Base-by-base conservation (phyloP, 2,797 vertebrate genomes). In the Enteromius radiatus region DNA sequence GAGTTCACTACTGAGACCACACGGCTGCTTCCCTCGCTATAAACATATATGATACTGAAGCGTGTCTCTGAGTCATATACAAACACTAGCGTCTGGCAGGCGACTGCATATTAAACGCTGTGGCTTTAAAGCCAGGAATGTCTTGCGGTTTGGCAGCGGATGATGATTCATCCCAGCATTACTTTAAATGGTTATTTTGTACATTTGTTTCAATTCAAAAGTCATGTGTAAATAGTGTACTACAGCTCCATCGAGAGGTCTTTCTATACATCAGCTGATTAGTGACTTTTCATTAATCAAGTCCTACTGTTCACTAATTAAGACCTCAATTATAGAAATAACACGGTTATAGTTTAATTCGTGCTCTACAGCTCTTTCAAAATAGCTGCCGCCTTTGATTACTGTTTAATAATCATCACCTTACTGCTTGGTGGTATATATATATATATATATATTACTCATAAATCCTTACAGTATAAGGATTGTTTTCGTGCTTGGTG, bases 1-100 rank as follows among this genome's bases (percentile, higher is more conserved):
- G 36, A 38, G 49, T 52, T 69, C 36, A 28, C 83, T 76, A 49
- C 71, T 74, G 33, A 82, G 80, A 86, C 80, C 86, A 81, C 80
- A 85, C 41, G 41, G 41, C 63, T 65, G n/a, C 73, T 61, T 38
- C 71, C 41, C 28, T 70, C 3, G 7, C 56, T 76, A 45, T 69
- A 79, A 47, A 64, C 67, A 38, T 74, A 69, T 54, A 73, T 41
- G 70, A 7, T 5, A 47, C 54, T 73, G 14, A 61, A 76, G 47
- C 28, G 61, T 2, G 63, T 76, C 83, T 64, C 56, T 26, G 36
- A 86, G 61, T 83, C 80, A 81, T 52, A 70, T 38, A 41, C 79
- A 81, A 73, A 74, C 43, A 73, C 41, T 45, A 31, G 17, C 28
- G 36, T 70, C 70, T 61, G 28, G 70, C 78, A 73, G 82, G 83